Percentiles rank a stretch among this genome's conserved stretches.
These are phyloP conservation scores for Gisinianus flammeolus DNA, from an alignment of 2,888 invertebrate species.

Conservation along the genomic window DNA sequence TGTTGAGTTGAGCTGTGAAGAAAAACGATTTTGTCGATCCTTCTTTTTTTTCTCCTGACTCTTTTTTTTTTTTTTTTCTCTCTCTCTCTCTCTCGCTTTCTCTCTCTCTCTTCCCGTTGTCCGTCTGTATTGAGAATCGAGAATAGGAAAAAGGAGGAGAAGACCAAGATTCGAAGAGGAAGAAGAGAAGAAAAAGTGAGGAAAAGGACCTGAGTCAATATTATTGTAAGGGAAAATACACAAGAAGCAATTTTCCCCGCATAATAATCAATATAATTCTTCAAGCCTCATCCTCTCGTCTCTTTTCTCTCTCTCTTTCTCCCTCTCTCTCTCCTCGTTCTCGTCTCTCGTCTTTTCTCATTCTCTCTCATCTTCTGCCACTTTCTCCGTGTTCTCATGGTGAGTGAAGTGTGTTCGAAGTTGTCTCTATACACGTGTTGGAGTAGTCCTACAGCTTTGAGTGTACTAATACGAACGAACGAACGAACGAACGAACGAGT, in stretches of 20 bases:
- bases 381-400: too few species aligned
- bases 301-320: background rate
- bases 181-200: slow-evolving; percentile 10
- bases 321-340: background rate
- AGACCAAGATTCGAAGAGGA: slow-evolving; percentile 3
- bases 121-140: background rate
- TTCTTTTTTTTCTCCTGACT: slow-evolving; percentile 13
- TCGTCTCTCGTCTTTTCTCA: background rate
- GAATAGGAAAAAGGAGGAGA: background rate
- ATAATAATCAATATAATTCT: slow-evolving; percentile 36
- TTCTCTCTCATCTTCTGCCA: background rate
- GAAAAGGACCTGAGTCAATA: slow-evolving; percentile 33
- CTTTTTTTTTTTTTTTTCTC: background rate
- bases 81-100: too few species aligned
- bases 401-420: too few species aligned
- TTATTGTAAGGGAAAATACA: slow-evolving; percentile 31
- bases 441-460: too few species aligned
- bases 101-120: too few species aligned
- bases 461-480: too few species aligned
- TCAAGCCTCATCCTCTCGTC: background rate
- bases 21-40: slow-evolving; percentile 35
- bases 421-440: too few species aligned
- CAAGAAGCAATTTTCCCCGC: slow-evolving; percentile 34
- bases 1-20: slow-evolving; percentile 20
- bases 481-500: too few species aligned